Percentiles rank a stretch among this genome's conserved stretches.
phyloP scores from a whole-genome alignment of 2,888 invertebrate species.

The Holacanthella duospinosa region DNA sequence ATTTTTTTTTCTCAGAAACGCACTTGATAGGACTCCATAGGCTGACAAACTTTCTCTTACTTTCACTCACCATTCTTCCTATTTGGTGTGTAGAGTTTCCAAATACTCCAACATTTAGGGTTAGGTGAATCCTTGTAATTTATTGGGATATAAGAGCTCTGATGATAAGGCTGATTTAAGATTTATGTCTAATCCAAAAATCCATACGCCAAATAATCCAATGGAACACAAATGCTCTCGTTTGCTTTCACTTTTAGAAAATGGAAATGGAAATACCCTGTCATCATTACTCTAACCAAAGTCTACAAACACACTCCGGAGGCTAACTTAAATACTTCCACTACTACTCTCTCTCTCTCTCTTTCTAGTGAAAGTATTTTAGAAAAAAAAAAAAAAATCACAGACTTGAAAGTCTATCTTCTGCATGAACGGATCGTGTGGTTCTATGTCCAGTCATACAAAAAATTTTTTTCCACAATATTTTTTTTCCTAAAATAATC shows the following conservation, averaged over 20 bases:
- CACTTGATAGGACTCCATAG: no score
- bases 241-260: not conserved
- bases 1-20: no score
- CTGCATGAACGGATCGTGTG: not conserved
- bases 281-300: not conserved
- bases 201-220: not conserved
- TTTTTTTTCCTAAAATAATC: not conserved
- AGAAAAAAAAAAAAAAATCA: not conserved
- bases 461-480: not conserved
- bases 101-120: no score
- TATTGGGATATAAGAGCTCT: not conserved
- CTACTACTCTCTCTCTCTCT: no score
- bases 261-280: not conserved
- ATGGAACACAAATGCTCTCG: not conserved
- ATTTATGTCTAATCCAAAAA: not conserved
- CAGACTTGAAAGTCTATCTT: no score
- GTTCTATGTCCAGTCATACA: not conserved
- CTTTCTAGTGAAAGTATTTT: not conserved
- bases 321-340: not conserved
- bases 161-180: constrained; percentile 2
- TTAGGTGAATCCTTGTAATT: not conserved
- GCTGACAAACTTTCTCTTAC: not conserved
- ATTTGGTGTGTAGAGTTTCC: no score
- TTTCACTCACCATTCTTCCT: not conserved
- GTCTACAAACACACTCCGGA: not conserved